These are phyloP conservation scores for Trichomycterus rosablanca DNA, from an alignment of 2,113 vertebrate genomes.

Conservation along the genomic window DNA sequence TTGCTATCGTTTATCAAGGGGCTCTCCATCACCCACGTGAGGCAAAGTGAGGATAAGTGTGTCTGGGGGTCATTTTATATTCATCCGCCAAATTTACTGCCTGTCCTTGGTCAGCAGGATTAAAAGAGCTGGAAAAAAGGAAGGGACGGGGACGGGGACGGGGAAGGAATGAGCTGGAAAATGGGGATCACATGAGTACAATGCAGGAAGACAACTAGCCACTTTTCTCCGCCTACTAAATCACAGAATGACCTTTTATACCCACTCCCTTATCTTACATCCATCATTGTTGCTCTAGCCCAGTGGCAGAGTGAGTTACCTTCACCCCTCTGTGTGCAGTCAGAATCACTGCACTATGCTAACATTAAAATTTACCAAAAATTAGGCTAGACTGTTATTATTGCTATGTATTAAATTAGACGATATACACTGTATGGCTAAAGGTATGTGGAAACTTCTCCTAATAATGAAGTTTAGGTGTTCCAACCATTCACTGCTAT, in stretches of 20 bases:
- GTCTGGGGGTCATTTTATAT: slow-evolving; percentile 46
- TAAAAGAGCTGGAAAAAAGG: not conserved
- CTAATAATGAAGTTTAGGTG: too few species aligned
- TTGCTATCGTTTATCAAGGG: slow-evolving; percentile 22
- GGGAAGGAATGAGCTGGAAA: slow-evolving; percentile 8
- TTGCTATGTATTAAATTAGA: too few species aligned
- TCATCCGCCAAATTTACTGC: slow-evolving; percentile 48
- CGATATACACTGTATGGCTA: too few species aligned
- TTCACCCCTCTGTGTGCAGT: slow-evolving; percentile 16
- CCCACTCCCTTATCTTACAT: slow-evolving; percentile 50
- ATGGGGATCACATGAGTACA: slow-evolving; percentile 39
- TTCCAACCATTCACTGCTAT: too few species aligned
- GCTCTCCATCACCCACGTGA: slow-evolving; percentile 1
- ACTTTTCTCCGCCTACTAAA: slow-evolving; percentile 51
- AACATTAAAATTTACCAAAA: too few species aligned
- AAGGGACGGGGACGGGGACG: slow-evolving; percentile 1
- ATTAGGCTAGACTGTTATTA: too few species aligned
- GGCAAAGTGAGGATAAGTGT: slow-evolving; percentile 31
- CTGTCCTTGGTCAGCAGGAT: slow-evolving; percentile 37
- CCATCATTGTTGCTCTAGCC: slow-evolving; percentile 46
- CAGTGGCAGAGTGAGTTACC: slow-evolving; percentile 34
- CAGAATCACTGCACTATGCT: slow-evolving; percentile 3
- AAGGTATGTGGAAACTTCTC: too few species aligned
- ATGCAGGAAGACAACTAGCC: slow-evolving; percentile 56
- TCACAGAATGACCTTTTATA: slow-evolving; percentile 38